Evolutionary conservation across 2,797 vertebrate species (phyloP), one percentile per base, ranked within the genome.

Genomic region (Chromobotia macracanthus): DNA sequence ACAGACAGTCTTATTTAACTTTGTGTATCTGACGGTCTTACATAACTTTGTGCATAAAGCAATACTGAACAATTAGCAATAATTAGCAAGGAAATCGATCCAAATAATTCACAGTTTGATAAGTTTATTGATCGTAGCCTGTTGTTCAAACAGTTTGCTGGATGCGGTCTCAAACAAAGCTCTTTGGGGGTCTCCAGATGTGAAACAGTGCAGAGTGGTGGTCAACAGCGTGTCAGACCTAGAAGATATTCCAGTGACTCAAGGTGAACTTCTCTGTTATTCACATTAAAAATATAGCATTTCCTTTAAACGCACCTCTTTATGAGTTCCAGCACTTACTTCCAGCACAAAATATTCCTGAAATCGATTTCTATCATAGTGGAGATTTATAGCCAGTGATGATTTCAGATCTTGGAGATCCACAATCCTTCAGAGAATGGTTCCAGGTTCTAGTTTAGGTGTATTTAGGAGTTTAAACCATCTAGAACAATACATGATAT

Each of bases 171-270:
- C 81, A 28, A 76, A 87, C 55, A 77, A 28, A 7, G 92, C 90
- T 0, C 28, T 75, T 3, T 94, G 93, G 94, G 63, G 75, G 31
- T 7, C 28, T 18, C 86, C 93, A 15, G 83, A 92, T 72, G 51
- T 92, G 58, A 61, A 80, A 1, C 75, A 80, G 48, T 94, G 93
- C 53, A 81, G 84, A 10, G 69, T 81, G 18, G 76, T 92, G 77
- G 89, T 93, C 85, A 86, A 90, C 60, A 91, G 74, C 13, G 92
- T 94, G 73, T 80, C 76, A 18, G 92, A 94, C 66, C 88, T 94
- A 60, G 82, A 90, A 10, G 50, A 89, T 0, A 69, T 94, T 4
- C 0, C 72, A 0, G 89, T 94, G 76, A 93, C 89, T 9, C 28
- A 84, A 2, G 90, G 93, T 94, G 38, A 85, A 89, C 88, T 11